Evolutionary conservation across 1,140 invertebrate species (phyloP).

Genomic region (Drosophila cardini): DNA sequence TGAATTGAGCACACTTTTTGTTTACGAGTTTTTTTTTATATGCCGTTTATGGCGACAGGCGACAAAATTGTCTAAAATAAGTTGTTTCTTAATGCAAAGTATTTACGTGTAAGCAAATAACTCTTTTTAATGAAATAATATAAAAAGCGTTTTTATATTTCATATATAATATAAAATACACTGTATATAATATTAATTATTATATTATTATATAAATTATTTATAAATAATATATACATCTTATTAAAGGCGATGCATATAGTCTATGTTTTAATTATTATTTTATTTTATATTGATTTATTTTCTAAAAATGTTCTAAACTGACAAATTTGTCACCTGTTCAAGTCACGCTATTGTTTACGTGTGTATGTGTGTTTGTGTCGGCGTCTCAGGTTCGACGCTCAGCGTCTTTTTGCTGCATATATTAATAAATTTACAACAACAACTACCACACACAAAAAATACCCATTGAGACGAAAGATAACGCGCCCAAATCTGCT

Average conservation of each 20-base stretch:
- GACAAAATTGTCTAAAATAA: slow-evolving; percentile 43
- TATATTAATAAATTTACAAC: slow-evolving; percentile 68
- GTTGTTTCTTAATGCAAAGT: neutral
- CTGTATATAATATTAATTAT: too few species aligned
- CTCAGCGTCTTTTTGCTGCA: slow-evolving; percentile 43
- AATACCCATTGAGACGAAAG: slow-evolving; percentile 53
- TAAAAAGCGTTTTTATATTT: too few species aligned
- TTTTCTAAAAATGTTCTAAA: neutral
- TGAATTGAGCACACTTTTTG: slow-evolving; percentile 61
- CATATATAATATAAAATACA: too few species aligned
- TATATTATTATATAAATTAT: too few species aligned
- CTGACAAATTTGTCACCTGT: slow-evolving; percentile 49
- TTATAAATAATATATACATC: too few species aligned
- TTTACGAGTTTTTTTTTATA: slow-evolving; percentile 50
- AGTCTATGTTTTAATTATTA: neutral
- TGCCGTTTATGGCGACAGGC: slow-evolving; percentile 37
- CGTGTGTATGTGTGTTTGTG: slow-evolving; percentile 18
- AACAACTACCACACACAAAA: slow-evolving; percentile 25
- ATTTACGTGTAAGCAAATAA: neutral
- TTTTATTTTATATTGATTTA: neutral
- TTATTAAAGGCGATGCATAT: too few species aligned
- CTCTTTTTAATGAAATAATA: too few species aligned
- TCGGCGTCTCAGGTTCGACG: slow-evolving; percentile 38
- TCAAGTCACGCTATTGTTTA: neutral
- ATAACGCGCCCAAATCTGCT: slow-evolving; percentile 42